Percentiles rank a stretch among this genome's conserved stretches.
Evolutionary conservation across 1,140 invertebrate genomes (phyloP).

Genomic region (Euglossa dilemma): DNA sequence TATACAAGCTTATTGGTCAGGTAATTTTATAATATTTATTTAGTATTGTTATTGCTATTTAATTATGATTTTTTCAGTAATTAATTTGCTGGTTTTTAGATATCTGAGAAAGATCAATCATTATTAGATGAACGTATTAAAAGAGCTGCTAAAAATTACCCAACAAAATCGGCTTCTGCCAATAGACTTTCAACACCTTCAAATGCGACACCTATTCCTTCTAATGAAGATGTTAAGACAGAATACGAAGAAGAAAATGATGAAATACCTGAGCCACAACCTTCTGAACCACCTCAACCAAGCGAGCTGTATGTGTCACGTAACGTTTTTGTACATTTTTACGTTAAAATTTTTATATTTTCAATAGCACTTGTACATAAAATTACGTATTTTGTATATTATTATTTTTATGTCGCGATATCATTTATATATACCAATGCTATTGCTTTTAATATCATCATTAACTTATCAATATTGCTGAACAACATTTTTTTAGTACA

Average conservation of each 20-base stretch:
- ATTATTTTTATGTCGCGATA: neutral
- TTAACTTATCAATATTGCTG: neutral
- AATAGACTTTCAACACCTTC: slow-evolving; percentile 74
- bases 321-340: neutral
- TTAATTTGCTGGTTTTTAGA: slow-evolving; percentile 81
- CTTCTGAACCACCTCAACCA: slow-evolving; percentile 55
- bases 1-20: slow-evolving; percentile 96
- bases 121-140: slow-evolving; percentile 98
- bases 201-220: slow-evolving; percentile 63
- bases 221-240: slow-evolving; percentile 69
- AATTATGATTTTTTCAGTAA: slow-evolving; percentile 24
- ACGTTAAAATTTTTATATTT: neutral
- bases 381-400: neutral
- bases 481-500: neutral
- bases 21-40: slow-evolving; percentile 77
- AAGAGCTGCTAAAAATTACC: slow-evolving; percentile 88
- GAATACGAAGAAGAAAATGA: slow-evolving; percentile 80
- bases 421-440: slow-evolving; percentile 1
- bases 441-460: neutral
- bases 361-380: neutral
- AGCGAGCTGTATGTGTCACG: slow-evolving; percentile 70
- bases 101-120: slow-evolving; percentile 96
- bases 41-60: neutral
- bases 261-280: slow-evolving; percentile 68
- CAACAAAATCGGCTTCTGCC: slow-evolving; percentile 81